Evolutionary conservation across 1,140 invertebrate genomes (phyloP).

Genomic region (Panagrolaimus sp.): DNA sequence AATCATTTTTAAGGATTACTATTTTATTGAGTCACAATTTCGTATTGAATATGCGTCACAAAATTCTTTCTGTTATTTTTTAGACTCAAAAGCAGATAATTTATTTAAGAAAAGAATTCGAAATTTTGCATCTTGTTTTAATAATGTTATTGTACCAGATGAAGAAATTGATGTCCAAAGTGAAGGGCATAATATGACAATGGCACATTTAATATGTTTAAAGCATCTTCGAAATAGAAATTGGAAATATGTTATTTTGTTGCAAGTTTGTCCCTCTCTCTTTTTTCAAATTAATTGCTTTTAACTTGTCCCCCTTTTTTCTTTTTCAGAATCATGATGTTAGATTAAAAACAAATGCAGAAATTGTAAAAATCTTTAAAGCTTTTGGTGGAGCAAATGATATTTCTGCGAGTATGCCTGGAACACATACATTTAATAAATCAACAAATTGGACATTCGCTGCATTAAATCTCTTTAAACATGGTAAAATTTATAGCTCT

Average conservation of each 20-base stretch:
- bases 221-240: constrained; percentile 15
- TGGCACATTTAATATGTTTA: constrained; percentile 27
- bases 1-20: constrained; percentile 32
- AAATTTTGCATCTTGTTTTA: constrained; percentile 32
- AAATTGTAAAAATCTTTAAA: constrained; percentile 33
- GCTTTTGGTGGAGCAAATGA: constrained; percentile 36
- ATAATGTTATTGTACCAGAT: constrained; percentile 30
- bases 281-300: neutral
- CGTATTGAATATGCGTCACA: constrained; percentile 32
- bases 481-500: constrained; percentile 20
- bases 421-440: neutral
- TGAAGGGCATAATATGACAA: constrained; percentile 27
- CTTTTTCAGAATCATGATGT: constrained; percentile 39
- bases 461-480: constrained; percentile 32
- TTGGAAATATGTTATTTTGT: constrained; percentile 30
- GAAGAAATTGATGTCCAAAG: constrained; percentile 27
- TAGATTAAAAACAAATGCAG: constrained; percentile 35
- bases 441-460: constrained; percentile 34
- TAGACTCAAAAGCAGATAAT: constrained; percentile 32
- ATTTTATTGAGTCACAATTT: constrained; percentile 37
- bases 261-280: neutral
- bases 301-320: neutral
- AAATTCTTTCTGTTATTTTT: constrained; percentile 37
- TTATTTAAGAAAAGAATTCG: constrained; percentile 29
- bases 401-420: constrained; percentile 16